phyloP scores from a whole-genome alignment of 2,113 vertebrate species.

The Ifrita kowaldi region DNA sequence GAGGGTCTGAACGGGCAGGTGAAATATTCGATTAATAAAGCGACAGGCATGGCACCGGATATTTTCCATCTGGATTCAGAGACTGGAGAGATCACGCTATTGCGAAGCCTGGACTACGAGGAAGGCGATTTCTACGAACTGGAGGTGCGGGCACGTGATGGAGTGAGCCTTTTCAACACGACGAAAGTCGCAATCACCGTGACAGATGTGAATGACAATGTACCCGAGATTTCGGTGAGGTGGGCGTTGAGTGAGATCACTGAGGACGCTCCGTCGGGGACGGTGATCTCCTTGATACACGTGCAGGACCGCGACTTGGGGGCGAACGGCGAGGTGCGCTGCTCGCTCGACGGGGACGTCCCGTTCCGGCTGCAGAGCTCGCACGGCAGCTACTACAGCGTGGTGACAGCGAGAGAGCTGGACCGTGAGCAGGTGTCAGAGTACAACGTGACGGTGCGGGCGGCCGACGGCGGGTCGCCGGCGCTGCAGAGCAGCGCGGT shows the following conservation, averaged over 20 bases:
- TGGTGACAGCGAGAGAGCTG: background rate
- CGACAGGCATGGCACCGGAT: too few relatives aligned
- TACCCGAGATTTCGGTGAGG: background rate
- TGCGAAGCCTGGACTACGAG: too few relatives aligned
- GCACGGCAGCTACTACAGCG: too few relatives aligned
- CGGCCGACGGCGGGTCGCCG: background rate
- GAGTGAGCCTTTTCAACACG: accelerated
- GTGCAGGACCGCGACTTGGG: background rate
- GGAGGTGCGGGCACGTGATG: accelerated
- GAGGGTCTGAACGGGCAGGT: background rate
- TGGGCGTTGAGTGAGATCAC: background rate
- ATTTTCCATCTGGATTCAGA: background rate
- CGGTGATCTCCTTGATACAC: background rate
- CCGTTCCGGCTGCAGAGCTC: background rate
- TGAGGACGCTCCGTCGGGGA: background rate
- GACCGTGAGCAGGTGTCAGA: slow-evolving; percentile 26
- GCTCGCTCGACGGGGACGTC: background rate
- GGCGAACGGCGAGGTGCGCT: background rate
- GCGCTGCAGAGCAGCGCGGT: background rate
- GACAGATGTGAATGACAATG: slow-evolving; percentile 76
- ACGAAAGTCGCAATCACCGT: accelerated
- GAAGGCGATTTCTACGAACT: background rate
- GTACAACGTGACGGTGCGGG: slow-evolving; percentile 32
- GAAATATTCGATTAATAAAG: too few relatives aligned
- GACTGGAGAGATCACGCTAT: too few relatives aligned